Percentiles rank a stretch among this genome's conserved stretches.
Evolutionary conservation across 2,113 vertebrate species (phyloP).

Genomic region (Albula glossodonta): DNA sequence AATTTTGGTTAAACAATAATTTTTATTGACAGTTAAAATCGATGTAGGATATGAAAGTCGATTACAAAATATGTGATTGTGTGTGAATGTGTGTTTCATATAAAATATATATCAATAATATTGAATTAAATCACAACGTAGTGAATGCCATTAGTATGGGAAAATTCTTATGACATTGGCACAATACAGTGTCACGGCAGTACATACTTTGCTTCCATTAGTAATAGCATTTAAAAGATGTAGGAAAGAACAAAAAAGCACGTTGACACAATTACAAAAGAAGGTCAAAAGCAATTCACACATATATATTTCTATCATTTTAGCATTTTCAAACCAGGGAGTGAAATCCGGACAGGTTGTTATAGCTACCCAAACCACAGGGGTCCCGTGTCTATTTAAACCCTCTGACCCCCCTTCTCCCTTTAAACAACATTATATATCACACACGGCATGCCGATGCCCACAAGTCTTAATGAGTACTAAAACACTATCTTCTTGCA

Average conservation of each 20-base stretch:
- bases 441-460: constrained; percentile 77
- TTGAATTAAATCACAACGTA: no score
- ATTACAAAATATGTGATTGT: not conserved
- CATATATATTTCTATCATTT: constrained; percentile 77
- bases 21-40: no score
- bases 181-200: not conserved
- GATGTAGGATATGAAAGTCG: no score
- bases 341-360: constrained; percentile 88
- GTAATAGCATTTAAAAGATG: constrained; percentile 12
- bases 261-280: constrained; percentile 44
- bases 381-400: constrained; percentile 84
- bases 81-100: no score
- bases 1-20: no score
- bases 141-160: not conserved
- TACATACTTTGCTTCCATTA: constrained; percentile 37
- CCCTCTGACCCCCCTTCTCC: constrained; percentile 68
- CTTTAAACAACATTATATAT: constrained; percentile 79
- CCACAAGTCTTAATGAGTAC: constrained; percentile 80
- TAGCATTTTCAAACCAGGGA: constrained; percentile 80
- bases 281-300: constrained; percentile 60
- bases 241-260: constrained; percentile 43
- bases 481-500: constrained; percentile 80
- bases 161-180: not conserved
- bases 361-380: constrained; percentile 83
- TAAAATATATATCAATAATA: no score